These are phyloP conservation scores for Drosophila bunnanda DNA, from an alignment of 2,888 invertebrate genomes.

Conservation along the genomic window DNA sequence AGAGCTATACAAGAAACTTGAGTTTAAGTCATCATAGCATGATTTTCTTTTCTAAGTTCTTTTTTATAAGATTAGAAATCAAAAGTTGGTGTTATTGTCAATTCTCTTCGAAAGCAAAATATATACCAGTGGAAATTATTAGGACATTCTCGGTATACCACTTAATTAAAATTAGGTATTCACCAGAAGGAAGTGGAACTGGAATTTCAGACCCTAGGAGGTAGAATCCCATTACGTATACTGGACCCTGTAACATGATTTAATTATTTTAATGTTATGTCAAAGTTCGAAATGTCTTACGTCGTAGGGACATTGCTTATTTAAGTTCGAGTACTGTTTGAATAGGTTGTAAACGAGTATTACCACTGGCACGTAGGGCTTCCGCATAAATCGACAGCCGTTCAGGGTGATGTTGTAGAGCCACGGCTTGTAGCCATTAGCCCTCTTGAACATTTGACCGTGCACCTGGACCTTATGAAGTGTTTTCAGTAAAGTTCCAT, in stretches of 20 bases:
- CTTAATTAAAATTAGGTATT: conserved; percentile 1
- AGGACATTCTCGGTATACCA: neutral
- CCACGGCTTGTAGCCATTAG: conserved; percentile 1
- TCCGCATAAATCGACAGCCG: neutral
- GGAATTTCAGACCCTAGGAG: neutral
- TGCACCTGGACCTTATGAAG: neutral
- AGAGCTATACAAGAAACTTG: neutral
- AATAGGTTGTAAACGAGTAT: neutral
- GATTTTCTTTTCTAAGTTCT: neutral
- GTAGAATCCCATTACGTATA: conserved; percentile 6
- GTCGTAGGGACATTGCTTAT: neutral
- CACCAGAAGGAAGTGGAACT: conserved; percentile 6
- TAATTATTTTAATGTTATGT: neutral
- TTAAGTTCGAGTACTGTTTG: neutral
- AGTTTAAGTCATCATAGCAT: neutral
- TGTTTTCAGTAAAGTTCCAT: neutral
- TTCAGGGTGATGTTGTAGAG: neutral
- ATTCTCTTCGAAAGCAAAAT: conserved; percentile 18
- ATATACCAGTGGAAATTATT: neutral
- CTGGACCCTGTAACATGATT: neutral
- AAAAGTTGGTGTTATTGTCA: neutral
- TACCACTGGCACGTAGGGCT: neutral
- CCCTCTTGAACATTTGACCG: conserved; percentile 1
- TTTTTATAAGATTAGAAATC: neutral
- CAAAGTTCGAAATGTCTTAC: neutral